phyloP scores from a whole-genome alignment of 2,797 vertebrate species.

The Poeciliopsis paucimaculata region DNA sequence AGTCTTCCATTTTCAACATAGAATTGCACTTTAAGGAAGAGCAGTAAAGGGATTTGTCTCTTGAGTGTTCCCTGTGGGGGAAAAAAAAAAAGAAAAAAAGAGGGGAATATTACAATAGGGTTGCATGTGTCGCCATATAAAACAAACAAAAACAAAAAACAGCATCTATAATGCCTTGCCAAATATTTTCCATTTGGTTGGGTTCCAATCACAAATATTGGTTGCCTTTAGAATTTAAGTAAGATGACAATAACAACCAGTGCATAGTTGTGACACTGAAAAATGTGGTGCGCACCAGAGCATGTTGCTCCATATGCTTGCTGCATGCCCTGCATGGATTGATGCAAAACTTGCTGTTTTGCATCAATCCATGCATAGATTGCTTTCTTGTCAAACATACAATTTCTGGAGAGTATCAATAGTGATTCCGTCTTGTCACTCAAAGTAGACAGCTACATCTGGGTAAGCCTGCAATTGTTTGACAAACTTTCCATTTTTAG shows the following conservation, averaged over 20 bases:
- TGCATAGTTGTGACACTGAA: background rate
- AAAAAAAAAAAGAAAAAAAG: background rate
- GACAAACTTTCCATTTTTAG: background rate
- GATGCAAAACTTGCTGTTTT: background rate
- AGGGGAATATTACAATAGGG: conserved; percentile 13
- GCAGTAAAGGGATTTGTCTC: conserved; percentile 81
- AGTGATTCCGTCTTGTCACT: background rate
- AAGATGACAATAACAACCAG: background rate
- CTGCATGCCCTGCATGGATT: background rate
- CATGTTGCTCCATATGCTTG: background rate
- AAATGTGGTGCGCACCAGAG: background rate
- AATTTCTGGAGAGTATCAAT: background rate
- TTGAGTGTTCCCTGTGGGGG: conserved; percentile 78
- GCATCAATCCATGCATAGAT: background rate
- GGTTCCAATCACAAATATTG: background rate
- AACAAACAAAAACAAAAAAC: conserved; percentile 4
- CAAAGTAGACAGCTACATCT: background rate
- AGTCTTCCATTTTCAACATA: conserved; percentile 90
- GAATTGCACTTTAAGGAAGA: conserved; percentile 89
- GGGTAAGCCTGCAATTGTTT: background rate
- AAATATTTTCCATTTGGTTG: background rate
- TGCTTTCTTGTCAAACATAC: background rate
- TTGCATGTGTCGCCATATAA: conserved; percentile 33
- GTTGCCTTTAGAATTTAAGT: background rate
- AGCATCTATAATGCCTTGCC: conserved; percentile 2